Percentiles rank a stretch among this genome's conserved stretches.
These are phyloP conservation scores for Clusia tigrina DNA, from an alignment of 2,888 invertebrate genomes.

Conservation along the genomic window DNA sequence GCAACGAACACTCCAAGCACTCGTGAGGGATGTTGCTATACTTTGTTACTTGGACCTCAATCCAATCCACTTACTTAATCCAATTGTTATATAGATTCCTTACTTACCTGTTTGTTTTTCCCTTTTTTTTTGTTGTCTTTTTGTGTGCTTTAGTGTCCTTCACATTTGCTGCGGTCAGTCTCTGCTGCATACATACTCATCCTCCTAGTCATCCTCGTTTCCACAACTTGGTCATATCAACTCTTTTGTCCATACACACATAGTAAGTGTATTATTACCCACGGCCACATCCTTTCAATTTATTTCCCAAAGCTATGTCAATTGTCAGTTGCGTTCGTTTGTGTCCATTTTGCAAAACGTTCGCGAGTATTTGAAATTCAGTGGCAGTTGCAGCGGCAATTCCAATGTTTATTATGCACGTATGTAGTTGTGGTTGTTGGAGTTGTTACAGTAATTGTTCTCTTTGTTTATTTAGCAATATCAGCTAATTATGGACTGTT, in stretches of 20 bases:
- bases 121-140: not conserved
- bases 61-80: not conserved
- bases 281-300: conserved; percentile 33
- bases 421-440: not conserved
- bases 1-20: not conserved
- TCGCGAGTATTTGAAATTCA: not conserved
- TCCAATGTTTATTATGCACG: not conserved
- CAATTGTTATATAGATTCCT: conserved; percentile 4
- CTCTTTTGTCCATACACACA: too few species aligned
- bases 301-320: conserved; percentile 47
- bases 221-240: too few species aligned
- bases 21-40: too few species aligned
- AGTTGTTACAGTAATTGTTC: not conserved
- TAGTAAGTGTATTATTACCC: conserved; percentile 24
- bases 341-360: not conserved
- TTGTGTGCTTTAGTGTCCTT: too few species aligned
- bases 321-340: conserved; percentile 50
- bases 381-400: not conserved
- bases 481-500: conserved; percentile 57
- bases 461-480: conserved; percentile 44
- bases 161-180: conserved; percentile 1
- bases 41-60: not conserved
- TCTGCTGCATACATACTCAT: not conserved
- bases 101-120: conserved; percentile 1
- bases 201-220: too few species aligned